Evolutionary conservation across 2,113 vertebrate genomes (phyloP).

Genomic region (Bungarus multicinctus): DNA sequence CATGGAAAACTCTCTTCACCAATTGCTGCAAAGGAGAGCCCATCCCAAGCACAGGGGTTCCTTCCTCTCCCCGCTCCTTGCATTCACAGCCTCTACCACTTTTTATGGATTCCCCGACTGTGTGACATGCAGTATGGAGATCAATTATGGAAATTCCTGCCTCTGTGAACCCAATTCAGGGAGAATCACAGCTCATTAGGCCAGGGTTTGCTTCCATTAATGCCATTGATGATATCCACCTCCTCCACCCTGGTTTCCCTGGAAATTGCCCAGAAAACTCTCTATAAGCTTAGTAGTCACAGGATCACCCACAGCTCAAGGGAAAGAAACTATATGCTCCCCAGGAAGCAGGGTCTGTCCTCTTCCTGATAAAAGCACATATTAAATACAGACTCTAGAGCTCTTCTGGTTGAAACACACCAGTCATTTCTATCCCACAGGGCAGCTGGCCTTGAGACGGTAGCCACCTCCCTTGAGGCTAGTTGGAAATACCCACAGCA

Average conservation of each 20-base stretch:
- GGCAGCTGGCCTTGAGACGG: neutral
- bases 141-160: conserved; percentile 71
- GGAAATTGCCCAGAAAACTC: conserved; percentile 37
- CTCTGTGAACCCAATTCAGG: conserved; percentile 64
- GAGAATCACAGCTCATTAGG: conserved; percentile 61
- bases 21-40: neutral
- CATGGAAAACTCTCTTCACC: neutral
- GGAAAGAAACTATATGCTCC: neutral
- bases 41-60: neutral
- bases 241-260: neutral
- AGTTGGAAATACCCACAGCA: rapidly evolving
- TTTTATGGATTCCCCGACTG: conserved; percentile 4
- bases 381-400: neutral
- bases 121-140: conserved; percentile 56
- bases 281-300: neutral
- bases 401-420: neutral
- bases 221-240: conserved; percentile 23
- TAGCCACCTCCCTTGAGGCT: neutral
- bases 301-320: neutral
- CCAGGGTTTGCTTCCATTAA: conserved; percentile 56
- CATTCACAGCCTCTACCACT: neutral
- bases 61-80: neutral
- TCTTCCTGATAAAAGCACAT: neutral
- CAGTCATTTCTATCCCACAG: neutral
- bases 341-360: neutral